Evolutionary conservation across 2,797 vertebrate genomes (phyloP).

Genomic region (Rhinella marina): DNA sequence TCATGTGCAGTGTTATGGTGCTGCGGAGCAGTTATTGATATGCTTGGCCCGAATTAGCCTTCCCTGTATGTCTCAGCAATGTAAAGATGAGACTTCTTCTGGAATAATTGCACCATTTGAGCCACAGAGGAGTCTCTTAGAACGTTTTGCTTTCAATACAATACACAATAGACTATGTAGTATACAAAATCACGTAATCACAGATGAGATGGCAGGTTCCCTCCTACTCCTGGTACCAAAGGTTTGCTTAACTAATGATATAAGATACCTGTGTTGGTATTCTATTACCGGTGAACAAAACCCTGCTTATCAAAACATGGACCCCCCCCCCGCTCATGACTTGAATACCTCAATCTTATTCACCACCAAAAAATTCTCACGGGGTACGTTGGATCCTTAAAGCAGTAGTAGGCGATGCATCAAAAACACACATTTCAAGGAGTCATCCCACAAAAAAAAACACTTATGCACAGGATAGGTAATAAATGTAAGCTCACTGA

Average conservation of each 20-base stretch:
- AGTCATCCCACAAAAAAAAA: too few relatives aligned
- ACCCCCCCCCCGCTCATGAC: neutral
- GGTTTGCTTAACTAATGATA: neutral
- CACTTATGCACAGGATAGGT: too few relatives aligned
- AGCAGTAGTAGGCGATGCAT: neutral
- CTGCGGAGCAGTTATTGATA: neutral
- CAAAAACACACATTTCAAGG: too few relatives aligned
- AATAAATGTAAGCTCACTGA: too few relatives aligned
- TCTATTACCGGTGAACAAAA: conserved; percentile 18
- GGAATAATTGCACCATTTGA: neutral
- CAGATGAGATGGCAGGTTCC: neutral
- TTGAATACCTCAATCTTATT: neutral
- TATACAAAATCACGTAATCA: neutral
- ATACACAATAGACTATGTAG: neutral
- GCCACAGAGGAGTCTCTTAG: neutral
- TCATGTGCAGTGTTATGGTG: neutral
- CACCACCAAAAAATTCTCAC: conserved; percentile 8
- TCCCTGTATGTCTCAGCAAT: neutral
- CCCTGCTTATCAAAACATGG: neutral
- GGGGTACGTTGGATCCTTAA: neutral
- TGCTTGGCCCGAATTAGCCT: neutral
- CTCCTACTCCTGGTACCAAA: conserved; percentile 7
- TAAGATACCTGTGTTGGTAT: neutral
- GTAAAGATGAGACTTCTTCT: neutral
- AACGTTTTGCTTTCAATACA: neutral